Evolutionary conservation across 2,888 invertebrate genomes (phyloP), one percentile per base, ranked within the genome.

Genomic region (Homarus gammarus): DNA sequence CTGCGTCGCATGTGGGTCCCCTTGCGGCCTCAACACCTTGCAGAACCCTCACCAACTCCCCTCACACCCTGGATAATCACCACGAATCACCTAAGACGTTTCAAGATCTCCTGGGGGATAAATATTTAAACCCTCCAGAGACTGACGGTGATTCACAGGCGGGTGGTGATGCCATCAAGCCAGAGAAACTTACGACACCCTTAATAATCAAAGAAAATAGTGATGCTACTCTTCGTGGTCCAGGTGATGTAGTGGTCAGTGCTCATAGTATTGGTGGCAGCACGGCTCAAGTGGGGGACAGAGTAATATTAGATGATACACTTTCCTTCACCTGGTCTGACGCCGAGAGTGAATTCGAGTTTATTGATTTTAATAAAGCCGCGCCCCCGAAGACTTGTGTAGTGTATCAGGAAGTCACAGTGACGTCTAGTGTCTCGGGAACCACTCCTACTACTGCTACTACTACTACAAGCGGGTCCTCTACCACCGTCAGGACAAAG

Each of bases 281-380:
- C 0, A 10, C 2, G n/a, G 38, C n/a, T 27, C 31, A 61, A 38
- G 51, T n/a, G 27, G 77, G 31, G 18, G 72, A 79, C 31, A 77
- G 70, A n/a, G 64, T 36, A 12, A 33, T 78, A 51, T 12, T 73
- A 6, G 81, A 87, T 15, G 89, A 89, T 36, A 27, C 84, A 18
- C 44, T 81, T 22, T 85, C 84, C 61, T 84, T 89, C 84, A 79
- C 89, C 2, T 89, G 89, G 89, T 89, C 89, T 2, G 89, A 89
- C 70, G 89, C 89, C n/a, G 89, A 89, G 79, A 89, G 89, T 73
- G 89, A 89, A 49, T 89, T 89, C 36, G 89, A 89, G 61, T 89
- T 89, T 56, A 85, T 89, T 18, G 84, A 89, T 51, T 89, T 79
- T 61, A 89, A 89, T 36, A 89, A 89, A 40, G 73, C 64, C 33